Percentiles rank a stretch among this genome's conserved stretches.
phyloP scores from a whole-genome alignment of 2,113 vertebrate species.

The Nothobranchius furzeri region DNA sequence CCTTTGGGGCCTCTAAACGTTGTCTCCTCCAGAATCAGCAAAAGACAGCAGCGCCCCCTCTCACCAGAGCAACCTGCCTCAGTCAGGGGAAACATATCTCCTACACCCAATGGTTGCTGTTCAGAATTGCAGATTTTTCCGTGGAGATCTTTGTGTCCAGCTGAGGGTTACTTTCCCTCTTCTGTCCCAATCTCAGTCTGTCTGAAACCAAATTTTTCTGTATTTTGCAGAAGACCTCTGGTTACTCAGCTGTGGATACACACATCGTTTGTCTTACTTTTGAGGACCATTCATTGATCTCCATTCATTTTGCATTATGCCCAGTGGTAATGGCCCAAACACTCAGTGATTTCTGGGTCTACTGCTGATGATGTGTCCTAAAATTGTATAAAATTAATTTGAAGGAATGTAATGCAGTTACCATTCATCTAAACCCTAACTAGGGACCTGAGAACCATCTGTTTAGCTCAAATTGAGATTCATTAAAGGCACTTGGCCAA shows the following conservation, averaged over 20 bases:
- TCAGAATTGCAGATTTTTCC: constrained; percentile 62
- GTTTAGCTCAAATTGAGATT: no score
- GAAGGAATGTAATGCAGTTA: no score
- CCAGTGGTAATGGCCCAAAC: no score
- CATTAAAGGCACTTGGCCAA: no score
- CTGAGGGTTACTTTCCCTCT: constrained; percentile 36
- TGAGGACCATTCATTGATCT: no score
- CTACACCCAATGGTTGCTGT: constrained; percentile 28
- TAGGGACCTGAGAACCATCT: no score
- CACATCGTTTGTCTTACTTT: constrained; percentile 12
- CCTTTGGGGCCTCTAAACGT: constrained; percentile 33
- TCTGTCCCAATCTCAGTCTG: constrained; percentile 30
- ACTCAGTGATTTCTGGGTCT: no score
- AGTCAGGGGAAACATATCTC: constrained; percentile 55
- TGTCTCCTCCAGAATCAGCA: constrained; percentile 56
- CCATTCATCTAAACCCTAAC: no score
- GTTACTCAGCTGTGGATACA: constrained; percentile 42
- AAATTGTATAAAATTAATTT: no score
- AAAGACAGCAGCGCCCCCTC: constrained; percentile 48
- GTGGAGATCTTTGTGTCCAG: constrained; percentile 17
- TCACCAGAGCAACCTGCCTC: constrained; percentile 31
- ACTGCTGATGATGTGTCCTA: no score
- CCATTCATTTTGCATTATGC: no score
- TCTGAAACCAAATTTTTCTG: constrained; percentile 38
- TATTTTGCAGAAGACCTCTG: constrained; percentile 20